A percentile compares a stretch with the other conserved stretches of the same genome.
Evolutionary conservation across 2,888 invertebrate species (phyloP).

Genomic region (Troides aeacus): DNA sequence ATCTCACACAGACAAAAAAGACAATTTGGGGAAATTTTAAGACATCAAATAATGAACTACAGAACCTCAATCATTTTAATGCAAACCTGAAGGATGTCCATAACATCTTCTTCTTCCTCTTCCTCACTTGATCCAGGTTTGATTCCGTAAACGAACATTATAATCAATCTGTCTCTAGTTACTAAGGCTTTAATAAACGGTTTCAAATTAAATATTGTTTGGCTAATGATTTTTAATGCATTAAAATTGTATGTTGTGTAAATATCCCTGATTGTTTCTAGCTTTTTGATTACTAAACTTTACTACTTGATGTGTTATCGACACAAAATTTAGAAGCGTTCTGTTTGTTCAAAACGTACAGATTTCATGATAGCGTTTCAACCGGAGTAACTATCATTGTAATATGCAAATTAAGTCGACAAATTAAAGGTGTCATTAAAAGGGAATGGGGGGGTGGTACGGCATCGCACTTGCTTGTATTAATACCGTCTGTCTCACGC

Average conservation of each 20-base stretch:
- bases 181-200: background rate
- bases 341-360: constrained; percentile 46
- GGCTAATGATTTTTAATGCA: background rate
- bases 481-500: constrained; percentile 54
- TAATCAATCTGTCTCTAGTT: background rate
- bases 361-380: constrained; percentile 47
- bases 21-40: background rate
- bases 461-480: constrained; percentile 52
- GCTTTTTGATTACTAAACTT: background rate
- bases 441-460: constrained; percentile 58
- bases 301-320: constrained; percentile 10
- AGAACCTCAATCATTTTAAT: background rate
- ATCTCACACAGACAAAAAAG: background rate
- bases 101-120: constrained; percentile 80
- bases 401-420: constrained; percentile 74
- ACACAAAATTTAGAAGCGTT: constrained; percentile 34
- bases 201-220: background rate
- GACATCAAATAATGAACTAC: background rate
- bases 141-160: constrained; percentile 81
- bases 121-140: constrained; percentile 79
- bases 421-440: constrained; percentile 65
- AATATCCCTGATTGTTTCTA: background rate
- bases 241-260: too few relatives aligned
- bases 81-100: constrained; percentile 70
- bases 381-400: constrained; percentile 55